Conservation (phyloP, 2,797 vertebrate species). For the Lophius americanus region DNA sequence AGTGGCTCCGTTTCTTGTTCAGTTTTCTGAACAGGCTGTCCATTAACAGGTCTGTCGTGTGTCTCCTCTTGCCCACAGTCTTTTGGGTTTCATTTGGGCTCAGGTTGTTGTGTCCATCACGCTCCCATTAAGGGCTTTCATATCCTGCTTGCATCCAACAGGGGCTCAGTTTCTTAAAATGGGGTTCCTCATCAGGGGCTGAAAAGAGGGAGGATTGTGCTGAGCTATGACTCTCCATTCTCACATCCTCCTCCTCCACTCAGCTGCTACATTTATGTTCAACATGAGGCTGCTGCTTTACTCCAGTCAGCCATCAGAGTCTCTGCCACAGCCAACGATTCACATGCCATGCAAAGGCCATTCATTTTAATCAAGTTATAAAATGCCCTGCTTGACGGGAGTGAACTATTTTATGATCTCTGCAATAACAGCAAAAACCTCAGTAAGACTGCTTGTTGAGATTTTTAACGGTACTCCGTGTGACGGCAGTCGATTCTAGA, state of each 20-base stretch:
- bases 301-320: constrained; percentile 37
- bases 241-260: constrained; percentile 56
- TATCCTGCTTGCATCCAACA: constrained; percentile 84
- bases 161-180: constrained; percentile 97
- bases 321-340: constrained; percentile 45
- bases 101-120: constrained; percentile 67
- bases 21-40: constrained; percentile 61
- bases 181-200: constrained; percentile 97
- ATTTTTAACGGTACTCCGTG: constrained; percentile 20
- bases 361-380: too few relatives aligned
- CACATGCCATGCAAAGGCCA: constrained; percentile 57
- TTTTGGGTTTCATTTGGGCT: constrained; percentile 68
- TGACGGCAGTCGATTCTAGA: constrained; percentile 27
- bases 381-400: constrained; percentile 10
- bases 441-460: constrained; percentile 18
- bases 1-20: constrained; percentile 65
- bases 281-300: constrained; percentile 39
- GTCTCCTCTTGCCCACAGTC: constrained; percentile 61
- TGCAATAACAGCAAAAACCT: constrained; percentile 4
- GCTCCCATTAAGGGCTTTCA: constrained; percentile 74
- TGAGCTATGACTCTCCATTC: constrained; percentile 90
- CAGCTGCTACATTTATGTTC: constrained; percentile 49
- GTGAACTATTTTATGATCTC: constrained; percentile 11
- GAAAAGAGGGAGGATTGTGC: constrained; percentile 97
- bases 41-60: constrained; percentile 61